Evolutionary conservation across 2,888 invertebrate species (phyloP).

Genomic region (Athalia rosae): DNA sequence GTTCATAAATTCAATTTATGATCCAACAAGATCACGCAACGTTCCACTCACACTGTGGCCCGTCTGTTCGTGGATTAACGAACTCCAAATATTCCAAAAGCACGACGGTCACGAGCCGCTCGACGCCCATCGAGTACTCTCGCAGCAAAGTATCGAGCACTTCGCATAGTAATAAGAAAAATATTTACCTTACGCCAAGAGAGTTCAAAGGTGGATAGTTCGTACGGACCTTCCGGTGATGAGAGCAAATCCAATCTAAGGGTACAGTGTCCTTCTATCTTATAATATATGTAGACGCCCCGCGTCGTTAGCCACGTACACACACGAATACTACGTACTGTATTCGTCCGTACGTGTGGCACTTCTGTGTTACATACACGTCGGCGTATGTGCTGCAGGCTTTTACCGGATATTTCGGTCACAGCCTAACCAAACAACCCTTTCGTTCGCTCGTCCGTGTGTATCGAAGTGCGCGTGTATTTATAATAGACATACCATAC

Average conservation of each 20-base stretch:
- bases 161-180: constrained; percentile 40
- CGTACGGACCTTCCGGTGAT: constrained; percentile 4
- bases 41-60: neutral
- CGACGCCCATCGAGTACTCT: no score
- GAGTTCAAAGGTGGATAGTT: constrained; percentile 27
- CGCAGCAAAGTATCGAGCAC: constrained; percentile 17
- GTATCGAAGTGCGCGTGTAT: neutral
- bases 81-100: constrained; percentile 5
- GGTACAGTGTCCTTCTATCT: neutral
- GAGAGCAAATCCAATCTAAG: constrained; percentile 14
- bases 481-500: no score
- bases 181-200: constrained; percentile 24
- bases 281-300: no score
- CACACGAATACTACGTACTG: neutral
- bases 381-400: constrained; percentile 46
- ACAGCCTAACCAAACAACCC: constrained; percentile 63
- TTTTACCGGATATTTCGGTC: constrained; percentile 62
- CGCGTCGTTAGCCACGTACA: neutral
- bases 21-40: no score
- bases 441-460: constrained; percentile 45
- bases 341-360: neutral
- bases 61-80: no score
- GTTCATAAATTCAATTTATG: no score
- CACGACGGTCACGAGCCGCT: neutral
- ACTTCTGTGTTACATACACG: neutral